Conservation (phyloP, 2,888 invertebrate species). For the Platycnemis pennipes region DNA sequence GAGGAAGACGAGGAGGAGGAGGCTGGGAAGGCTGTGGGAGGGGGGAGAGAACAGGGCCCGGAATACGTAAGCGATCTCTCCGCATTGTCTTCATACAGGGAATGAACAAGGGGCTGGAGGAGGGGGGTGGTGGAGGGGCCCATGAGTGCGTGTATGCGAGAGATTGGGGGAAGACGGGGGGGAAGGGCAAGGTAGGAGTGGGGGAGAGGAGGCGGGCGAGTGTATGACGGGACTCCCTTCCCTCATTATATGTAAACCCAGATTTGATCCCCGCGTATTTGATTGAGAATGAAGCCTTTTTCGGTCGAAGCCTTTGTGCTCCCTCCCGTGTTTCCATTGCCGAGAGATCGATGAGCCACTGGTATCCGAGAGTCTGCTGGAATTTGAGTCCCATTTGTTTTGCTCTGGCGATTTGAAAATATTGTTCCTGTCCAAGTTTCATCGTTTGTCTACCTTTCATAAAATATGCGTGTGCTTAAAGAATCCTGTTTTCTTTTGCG, state of each 20-base stretch:
- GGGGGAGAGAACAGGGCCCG: conserved; percentile 4
- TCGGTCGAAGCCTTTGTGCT: conserved; percentile 33
- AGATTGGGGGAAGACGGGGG: conserved; percentile 31
- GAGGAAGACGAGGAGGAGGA: background rate
- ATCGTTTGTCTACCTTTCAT: background rate
- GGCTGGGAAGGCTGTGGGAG: background rate
- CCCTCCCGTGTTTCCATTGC: conserved; percentile 23
- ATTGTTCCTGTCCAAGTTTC: background rate
- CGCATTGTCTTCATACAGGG: conserved; percentile 58
- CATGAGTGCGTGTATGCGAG: conserved; percentile 24
- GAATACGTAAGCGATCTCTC: conserved; percentile 54
- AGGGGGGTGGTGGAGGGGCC: background rate
- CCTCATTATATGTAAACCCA: conserved; percentile 55
- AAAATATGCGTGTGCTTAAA: background rate
- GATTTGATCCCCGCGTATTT: conserved; percentile 58
- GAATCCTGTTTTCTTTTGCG: background rate
- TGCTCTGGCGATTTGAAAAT: background rate
- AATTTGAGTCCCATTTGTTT: background rate
- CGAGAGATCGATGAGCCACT: background rate
- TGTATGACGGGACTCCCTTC: background rate
- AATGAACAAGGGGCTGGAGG: conserved; percentile 48
- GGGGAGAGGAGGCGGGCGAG: conserved; percentile 22
- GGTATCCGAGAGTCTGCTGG: background rate
- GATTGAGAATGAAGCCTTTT: conserved; percentile 58
- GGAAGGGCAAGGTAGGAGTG: background rate